Evolutionary conservation across 2,888 invertebrate species (phyloP).

Genomic region (Gandaritis pyraliata): DNA sequence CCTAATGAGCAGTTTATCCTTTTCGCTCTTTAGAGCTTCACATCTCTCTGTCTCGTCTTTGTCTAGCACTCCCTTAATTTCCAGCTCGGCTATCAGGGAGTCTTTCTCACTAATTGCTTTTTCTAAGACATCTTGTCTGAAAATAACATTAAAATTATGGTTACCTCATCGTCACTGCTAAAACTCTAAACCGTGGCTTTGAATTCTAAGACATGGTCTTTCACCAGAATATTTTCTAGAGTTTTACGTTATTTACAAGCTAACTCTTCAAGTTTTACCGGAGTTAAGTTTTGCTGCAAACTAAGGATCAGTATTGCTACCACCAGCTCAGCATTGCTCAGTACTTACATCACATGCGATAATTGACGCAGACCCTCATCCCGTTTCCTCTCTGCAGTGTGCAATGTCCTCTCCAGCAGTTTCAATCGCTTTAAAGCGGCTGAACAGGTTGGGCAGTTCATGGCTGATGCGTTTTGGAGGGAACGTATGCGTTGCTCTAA

Average conservation of each 20-base stretch:
- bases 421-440: constrained; percentile 86
- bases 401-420: constrained; percentile 86
- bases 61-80: constrained; percentile 88
- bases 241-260: no score
- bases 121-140: constrained; percentile 93
- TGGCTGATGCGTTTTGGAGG: constrained; percentile 88
- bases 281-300: no score
- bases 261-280: no score
- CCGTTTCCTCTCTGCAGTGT: constrained; percentile 85
- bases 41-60: constrained; percentile 87
- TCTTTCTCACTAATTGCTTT: constrained; percentile 95
- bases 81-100: constrained; percentile 92
- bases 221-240: no score
- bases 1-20: constrained; percentile 88
- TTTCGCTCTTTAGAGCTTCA: constrained; percentile 88
- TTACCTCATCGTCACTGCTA: background rate
- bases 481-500: constrained; percentile 88
- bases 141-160: constrained; percentile 37
- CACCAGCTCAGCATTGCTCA: background rate
- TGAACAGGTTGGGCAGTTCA: constrained; percentile 88
- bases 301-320: no score
- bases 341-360: constrained; percentile 90
- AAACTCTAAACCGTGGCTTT: background rate
- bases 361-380: constrained; percentile 89
- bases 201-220: no score